Conservation (phyloP, 2,888 invertebrate genomes). For the Lissonota sp. region DNA sequence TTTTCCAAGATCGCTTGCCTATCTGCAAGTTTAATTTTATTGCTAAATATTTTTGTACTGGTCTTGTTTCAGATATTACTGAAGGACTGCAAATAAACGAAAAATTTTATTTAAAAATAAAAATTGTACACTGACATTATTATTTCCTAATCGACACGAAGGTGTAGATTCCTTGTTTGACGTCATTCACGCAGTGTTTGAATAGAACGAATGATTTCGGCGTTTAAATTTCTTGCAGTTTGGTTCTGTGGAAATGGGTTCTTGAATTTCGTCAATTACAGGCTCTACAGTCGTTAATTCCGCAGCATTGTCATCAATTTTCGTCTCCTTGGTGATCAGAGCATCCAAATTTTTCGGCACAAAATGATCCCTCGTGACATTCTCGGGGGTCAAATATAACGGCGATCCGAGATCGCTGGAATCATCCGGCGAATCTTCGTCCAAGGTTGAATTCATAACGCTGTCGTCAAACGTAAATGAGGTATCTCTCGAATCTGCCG, state of each 20-base stretch:
- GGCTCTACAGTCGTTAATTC: slow-evolving; percentile 22
- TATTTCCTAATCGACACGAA: background rate
- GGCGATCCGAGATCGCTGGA: slow-evolving; percentile 55
- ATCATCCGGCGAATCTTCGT: slow-evolving; percentile 59
- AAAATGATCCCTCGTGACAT: slow-evolving; percentile 50
- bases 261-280: slow-evolving; percentile 23
- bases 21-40: background rate
- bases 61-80: slow-evolving; percentile 58
- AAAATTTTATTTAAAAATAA: slow-evolving; percentile 48
- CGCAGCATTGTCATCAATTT: slow-evolving; percentile 50
- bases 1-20: slow-evolving; percentile 5
- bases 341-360: slow-evolving; percentile 31
- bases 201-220: slow-evolving; percentile 83
- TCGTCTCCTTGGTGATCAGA: slow-evolving; percentile 13
- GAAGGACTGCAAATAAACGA: slow-evolving; percentile 52
- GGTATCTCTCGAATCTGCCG: slow-evolving; percentile 38
- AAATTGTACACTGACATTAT: slow-evolving; percentile 35
- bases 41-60: slow-evolving; percentile 28
- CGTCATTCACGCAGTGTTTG: slow-evolving; percentile 69
- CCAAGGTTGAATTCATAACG: slow-evolving; percentile 64
- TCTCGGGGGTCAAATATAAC: slow-evolving; percentile 56
- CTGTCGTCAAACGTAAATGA: slow-evolving; percentile 43
- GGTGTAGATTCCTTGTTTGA: background rate
- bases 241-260: slow-evolving; percentile 63
- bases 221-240: slow-evolving; percentile 83